These are phyloP conservation scores for Neodon shergylaensis DNA, from an alignment of 2,113 vertebrate genomes.

Conservation along the genomic window DNA sequence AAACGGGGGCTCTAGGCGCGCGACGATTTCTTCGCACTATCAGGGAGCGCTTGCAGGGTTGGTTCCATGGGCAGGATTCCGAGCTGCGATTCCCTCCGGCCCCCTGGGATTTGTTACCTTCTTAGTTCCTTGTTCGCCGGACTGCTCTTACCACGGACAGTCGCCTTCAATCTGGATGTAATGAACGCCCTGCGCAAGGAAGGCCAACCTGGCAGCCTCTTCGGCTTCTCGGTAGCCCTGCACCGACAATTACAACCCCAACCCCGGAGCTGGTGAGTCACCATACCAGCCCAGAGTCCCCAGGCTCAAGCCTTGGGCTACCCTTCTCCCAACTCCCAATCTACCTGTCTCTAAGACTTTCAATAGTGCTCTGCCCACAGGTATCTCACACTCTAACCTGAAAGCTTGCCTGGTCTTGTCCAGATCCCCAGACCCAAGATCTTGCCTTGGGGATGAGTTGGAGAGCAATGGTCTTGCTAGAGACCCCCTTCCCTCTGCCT, in stretches of 20 bases:
- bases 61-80: conserved; percentile 59
- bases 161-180: conserved; percentile 93
- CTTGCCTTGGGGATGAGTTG: conserved; percentile 17
- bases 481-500: neutral
- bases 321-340: neutral
- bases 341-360: neutral
- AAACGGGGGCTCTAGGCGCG: neutral
- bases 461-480: neutral
- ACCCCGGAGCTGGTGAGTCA: conserved; percentile 93
- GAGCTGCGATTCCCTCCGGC: conserved; percentile 18
- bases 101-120: conserved; percentile 57
- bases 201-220: conserved; percentile 91
- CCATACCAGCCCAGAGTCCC: neutral
- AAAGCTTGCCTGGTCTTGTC: neutral
- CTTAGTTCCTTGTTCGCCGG: conserved; percentile 72
- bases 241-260: conserved; percentile 91
- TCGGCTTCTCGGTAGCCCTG: conserved; percentile 94
- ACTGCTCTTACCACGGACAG: conserved; percentile 69
- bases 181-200: conserved; percentile 90
- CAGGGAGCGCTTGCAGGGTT: neutral
- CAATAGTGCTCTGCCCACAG: neutral
- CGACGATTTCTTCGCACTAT: neutral
- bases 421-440: neutral
- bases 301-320: neutral
- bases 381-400: neutral